Conservation (phyloP, 2,113 vertebrate genomes). For the Anthoscopus minutus region DNA sequence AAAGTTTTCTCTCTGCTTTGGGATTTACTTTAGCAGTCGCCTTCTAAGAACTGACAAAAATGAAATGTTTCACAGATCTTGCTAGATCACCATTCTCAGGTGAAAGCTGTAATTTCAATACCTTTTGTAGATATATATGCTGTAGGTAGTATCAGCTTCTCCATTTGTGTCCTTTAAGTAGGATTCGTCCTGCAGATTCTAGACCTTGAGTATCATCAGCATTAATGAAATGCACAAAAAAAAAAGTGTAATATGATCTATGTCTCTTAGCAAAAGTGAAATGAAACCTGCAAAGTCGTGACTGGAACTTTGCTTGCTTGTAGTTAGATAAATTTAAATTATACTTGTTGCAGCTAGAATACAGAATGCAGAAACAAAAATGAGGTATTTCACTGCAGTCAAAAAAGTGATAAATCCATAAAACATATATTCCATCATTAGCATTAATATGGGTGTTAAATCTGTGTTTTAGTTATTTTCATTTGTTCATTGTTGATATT, state of each 20-base stretch:
- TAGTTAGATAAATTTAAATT: background rate
- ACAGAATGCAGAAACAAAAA: too few species aligned
- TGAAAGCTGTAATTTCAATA: background rate
- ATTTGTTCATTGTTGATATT: background rate
- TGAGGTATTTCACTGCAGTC: background rate
- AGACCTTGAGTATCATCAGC: background rate
- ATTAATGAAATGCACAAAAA: background rate
- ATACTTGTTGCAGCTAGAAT: background rate
- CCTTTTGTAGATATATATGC: background rate
- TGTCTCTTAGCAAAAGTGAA: background rate
- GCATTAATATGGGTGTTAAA: background rate
- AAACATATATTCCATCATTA: background rate
- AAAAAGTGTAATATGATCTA: background rate
- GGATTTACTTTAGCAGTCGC: background rate
- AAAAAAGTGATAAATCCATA: background rate
- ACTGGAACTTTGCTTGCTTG: background rate
- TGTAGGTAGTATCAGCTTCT: background rate
- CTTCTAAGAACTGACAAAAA: background rate
- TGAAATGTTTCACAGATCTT: background rate
- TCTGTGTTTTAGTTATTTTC: background rate
- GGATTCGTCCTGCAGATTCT: background rate
- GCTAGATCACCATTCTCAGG: fast-evolving
- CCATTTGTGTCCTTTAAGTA: background rate
- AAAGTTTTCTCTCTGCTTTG: background rate
- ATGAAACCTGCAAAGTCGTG: background rate